Evolutionary conservation across 1,140 invertebrate species (phyloP).

Genomic region (Neodiprion lecontei): DNA sequence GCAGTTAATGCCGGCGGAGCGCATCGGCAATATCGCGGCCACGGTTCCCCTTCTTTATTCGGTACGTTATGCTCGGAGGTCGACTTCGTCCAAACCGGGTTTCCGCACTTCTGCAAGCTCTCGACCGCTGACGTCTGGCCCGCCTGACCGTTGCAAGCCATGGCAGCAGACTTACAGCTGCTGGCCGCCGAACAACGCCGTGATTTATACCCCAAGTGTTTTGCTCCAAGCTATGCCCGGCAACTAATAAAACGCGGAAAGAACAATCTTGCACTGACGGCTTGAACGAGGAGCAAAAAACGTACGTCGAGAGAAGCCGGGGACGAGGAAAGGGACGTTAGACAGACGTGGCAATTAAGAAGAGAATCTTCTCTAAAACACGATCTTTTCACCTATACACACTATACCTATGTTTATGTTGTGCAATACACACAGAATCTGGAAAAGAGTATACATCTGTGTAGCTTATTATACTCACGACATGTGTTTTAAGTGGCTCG

Average conservation of each 20-base stretch:
- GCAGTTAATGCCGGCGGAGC: not conserved
- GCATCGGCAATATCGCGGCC: not conserved
- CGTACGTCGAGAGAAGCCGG: not conserved
- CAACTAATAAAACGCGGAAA: not conserved
- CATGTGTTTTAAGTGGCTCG: too few relatives aligned
- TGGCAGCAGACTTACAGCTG: too few relatives aligned
- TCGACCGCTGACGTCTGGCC: not conserved
- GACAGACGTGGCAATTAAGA: not conserved
- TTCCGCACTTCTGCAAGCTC: not conserved
- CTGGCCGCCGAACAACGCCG: not conserved
- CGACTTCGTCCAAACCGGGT: not conserved
- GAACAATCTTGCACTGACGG: not conserved
- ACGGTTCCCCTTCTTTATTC: too few relatives aligned
- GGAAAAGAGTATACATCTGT: too few relatives aligned
- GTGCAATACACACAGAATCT: not conserved
- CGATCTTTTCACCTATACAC: not conserved
- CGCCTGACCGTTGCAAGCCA: too few relatives aligned
- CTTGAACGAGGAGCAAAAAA: not conserved
- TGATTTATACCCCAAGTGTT: slow-evolving; percentile 3
- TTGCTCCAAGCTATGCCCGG: not conserved
- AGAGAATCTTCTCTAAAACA: not conserved
- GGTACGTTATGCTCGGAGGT: not conserved
- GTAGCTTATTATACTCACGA: too few relatives aligned
- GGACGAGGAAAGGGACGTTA: not conserved
- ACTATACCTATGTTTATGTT: not conserved